A percentile compares a stretch with the other conserved stretches of the same genome.
phyloP scores from a whole-genome alignment of 2,113 vertebrate genomes.

The Tapirus terrestris region DNA sequence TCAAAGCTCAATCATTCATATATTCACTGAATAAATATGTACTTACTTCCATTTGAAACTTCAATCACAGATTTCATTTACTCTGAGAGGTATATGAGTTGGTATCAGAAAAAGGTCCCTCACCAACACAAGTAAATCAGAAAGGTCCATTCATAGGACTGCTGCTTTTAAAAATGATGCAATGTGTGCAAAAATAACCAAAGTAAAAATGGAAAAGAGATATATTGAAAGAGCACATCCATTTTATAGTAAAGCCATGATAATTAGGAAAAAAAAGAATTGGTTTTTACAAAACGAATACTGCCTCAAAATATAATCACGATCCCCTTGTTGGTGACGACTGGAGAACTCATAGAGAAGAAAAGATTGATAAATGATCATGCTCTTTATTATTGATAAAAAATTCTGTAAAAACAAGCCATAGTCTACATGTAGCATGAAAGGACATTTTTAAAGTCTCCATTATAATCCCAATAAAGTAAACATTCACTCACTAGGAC shows the following conservation, averaged over 20 bases:
- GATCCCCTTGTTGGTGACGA: neutral
- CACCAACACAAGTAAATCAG: constrained; percentile 31
- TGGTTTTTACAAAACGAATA: neutral
- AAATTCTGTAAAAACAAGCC: neutral
- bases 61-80: constrained; percentile 10
- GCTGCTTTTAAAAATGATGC: neutral
- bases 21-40: neutral
- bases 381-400: neutral
- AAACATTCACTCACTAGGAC: neutral
- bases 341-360: neutral
- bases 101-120: neutral
- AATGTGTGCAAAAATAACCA: neutral
- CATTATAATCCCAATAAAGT: neutral
- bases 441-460: neutral
- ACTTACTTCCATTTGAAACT: neutral
- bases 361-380: neutral
- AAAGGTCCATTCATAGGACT: neutral
- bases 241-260: neutral
- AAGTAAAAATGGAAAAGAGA: constrained; percentile 36
- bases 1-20: neutral
- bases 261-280: neutral
- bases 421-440: neutral
- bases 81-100: neutral
- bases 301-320: neutral
- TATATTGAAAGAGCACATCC: neutral